A percentile compares a stretch with the other conserved stretches of the same genome.
These are phyloP conservation scores for Harpagus bidentatus DNA, from an alignment of 2,113 vertebrate genomes.

Conservation along the genomic window DNA sequence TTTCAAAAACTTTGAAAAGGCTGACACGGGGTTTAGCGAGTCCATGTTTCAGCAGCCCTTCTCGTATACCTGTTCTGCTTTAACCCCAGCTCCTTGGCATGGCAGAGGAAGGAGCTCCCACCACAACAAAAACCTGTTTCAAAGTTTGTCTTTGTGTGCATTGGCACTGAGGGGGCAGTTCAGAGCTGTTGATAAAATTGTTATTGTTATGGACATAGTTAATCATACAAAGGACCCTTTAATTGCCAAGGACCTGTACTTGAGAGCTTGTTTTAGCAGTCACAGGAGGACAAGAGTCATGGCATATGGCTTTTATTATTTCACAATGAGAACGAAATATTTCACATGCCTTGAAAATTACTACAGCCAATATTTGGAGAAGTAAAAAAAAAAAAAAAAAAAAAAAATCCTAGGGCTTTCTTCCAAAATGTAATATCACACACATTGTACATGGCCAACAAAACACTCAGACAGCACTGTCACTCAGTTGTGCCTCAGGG, in stretches of 20 bases:
- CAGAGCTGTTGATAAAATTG: not conserved
- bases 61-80: not conserved
- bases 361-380: not conserved
- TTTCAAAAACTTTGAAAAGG: not conserved
- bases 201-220: not conserved
- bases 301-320: not conserved
- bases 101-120: not conserved
- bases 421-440: slow-evolving; percentile 11
- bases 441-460: not conserved
- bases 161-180: not conserved
- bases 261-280: not conserved
- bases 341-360: not conserved
- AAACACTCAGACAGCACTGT: not conserved
- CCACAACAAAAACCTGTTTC: not conserved
- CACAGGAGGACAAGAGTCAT: not conserved
- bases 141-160: not conserved
- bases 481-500: not conserved
- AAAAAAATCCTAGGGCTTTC: not conserved
- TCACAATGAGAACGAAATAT: not conserved
- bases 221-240: not conserved
- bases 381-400: not conserved
- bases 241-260: not conserved
- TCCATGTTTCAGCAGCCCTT: not conserved
- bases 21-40: not conserved
- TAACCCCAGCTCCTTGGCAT: not conserved